Evolutionary conservation across 2,888 invertebrate species (phyloP), one percentile per base, ranked within the genome.

Genomic region (Coenonympha arcania): DNA sequence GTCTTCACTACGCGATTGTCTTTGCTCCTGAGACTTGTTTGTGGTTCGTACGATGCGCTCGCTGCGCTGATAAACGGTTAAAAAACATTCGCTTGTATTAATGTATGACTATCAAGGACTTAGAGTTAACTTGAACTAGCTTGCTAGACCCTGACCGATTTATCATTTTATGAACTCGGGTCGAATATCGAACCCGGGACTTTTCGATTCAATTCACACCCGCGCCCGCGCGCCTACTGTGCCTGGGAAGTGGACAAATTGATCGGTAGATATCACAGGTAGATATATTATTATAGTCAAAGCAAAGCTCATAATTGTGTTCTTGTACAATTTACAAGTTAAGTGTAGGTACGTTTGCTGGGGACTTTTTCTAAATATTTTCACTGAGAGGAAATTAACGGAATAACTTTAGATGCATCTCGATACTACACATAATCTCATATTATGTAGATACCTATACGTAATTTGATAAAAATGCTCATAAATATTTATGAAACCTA

Each of bases 1-100:
- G 56, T 76, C 77, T 80, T 79, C 77, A 74, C 71, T 67, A 65
- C 64, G 63, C 76, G 76, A 76, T 79, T 81, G 81, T 84, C 76
- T 78, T 69, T 63, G 67, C 50, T 65, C 64, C 60, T 57, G 55
- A 59, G 57, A 52, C 58, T 54, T 49, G 51, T 48, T 50, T 40
- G 43, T 44, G 40, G 19, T 13, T 37, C 33, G 26, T 40, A 22
- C 20, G 28, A 44, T 41, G 28, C 45, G 36, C 48, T 50, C 31
- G 44, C 28, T 53, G 44, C 37, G 11, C 40, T 43, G 40, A 49
- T 43, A 52, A 44, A 39, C n/a, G n/a, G n/a, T 6, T 15, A 20
- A 19, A 8, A 20, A 26, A 19, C 16, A 20, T 9, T 22, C 13
- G 34, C 19, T 36, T 6, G 6, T 36, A 6, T 36, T 20, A 11